Evolutionary conservation across 2,888 invertebrate species (phyloP).

Genomic region (Ceramica pisi): DNA sequence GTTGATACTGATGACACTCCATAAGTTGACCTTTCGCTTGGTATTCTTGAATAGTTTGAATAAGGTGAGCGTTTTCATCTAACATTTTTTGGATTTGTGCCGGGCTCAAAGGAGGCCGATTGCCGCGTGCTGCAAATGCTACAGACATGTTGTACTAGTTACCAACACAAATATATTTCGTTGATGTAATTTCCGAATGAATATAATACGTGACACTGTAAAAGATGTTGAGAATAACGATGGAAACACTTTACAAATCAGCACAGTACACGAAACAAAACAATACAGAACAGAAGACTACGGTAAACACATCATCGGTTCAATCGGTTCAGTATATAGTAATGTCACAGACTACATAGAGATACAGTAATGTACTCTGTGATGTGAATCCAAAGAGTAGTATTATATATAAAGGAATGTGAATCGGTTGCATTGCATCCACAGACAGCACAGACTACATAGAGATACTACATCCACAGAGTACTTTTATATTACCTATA

Average conservation of each 20-base stretch:
- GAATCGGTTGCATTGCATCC: no score
- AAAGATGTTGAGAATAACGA: neutral
- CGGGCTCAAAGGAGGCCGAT: constrained; percentile 94
- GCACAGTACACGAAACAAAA: neutral
- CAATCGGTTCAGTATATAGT: no score
- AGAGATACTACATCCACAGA: no score
- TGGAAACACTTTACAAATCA: constrained; percentile 1
- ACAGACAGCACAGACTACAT: no score
- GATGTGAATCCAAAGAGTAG: no score
- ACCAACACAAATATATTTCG: constrained; percentile 6
- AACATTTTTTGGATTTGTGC: constrained; percentile 98
- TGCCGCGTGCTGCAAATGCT: constrained; percentile 93
- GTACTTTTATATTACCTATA: no score
- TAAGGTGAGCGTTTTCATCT: constrained; percentile 99
- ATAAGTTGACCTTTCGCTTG: constrained; percentile 98
- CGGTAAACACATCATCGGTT: neutral
- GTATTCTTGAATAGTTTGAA: constrained; percentile 99
- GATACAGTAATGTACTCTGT: no score
- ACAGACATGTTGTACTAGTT: constrained; percentile 91
- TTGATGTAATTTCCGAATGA: neutral
- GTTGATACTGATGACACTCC: constrained; percentile 98
- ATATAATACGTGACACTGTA: neutral
- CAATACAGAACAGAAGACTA: neutral
- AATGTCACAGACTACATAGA: no score
- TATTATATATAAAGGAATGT: no score